Base-by-base conservation (phyloP, 2,113 vertebrate species). In the Nibea albiflora region DNA sequence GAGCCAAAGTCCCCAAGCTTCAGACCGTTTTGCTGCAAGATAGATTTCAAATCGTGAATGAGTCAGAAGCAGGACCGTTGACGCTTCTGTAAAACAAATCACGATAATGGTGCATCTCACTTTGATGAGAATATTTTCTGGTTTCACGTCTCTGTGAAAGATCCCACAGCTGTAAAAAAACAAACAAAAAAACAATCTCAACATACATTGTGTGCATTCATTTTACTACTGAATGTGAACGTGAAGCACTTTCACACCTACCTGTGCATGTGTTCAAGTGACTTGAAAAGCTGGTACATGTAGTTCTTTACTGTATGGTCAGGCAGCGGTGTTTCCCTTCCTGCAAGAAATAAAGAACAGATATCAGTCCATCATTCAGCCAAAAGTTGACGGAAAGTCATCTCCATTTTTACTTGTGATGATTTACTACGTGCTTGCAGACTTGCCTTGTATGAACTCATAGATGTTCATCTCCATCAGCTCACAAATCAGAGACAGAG, bases 391-490 rank as follows among this genome's bases (percentile, higher is more conserved):
- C 17, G 26, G 19, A 47, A 71, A 47, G 4, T 47, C 2, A 20
- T 4, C 31, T 22, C 17, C 35, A 50, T 47, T 2, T 52, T 61
- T 52, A 7, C 20, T 24, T 31, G 15, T 12, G 19, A 39, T 28
- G 20, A 57, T 16, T 16, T 44, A 14, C 22, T 44, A 72, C 11
- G 28, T 50, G 10, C 28, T 66, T 19, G 14, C 9, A 26, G 9
- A 63, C 76, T 61, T 75, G 97, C 96, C 96, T 97, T 91, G 96
- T 80, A 98, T 97, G 77, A 96, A 92, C 87, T 99, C 95, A 85
- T 96, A 98, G 93, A 97, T 95, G 94, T 96, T 99, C 96, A 97
- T 96, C 79, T 97, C 95, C 96, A 96, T 97, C 88, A 98, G 96
- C 93, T 98, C 97, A 94, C 96, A 96, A 83, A 97, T 96, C 82